Base-by-base conservation (phyloP, 2,113 vertebrate genomes). In the Lipophrys pholis region DNA sequence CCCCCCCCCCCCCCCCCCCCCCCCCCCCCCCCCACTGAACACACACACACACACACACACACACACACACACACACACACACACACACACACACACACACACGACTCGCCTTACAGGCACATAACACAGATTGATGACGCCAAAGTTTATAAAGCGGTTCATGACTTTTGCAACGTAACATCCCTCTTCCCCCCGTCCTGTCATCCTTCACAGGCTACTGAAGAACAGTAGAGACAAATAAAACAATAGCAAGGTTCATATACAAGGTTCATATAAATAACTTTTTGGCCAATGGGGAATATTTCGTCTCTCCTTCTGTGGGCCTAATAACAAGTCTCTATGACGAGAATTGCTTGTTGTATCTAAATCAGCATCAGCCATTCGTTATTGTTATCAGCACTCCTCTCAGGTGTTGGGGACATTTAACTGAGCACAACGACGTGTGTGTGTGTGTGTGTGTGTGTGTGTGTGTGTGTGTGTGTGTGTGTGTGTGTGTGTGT, bases 71-170 rank as follows among this genome's bases (percentile, higher is more conserved):
- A n/a, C n/a, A n/a, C n/a, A n/a, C n/a, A n/a, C n/a, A n/a, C n/a
- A n/a, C n/a, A n/a, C n/a, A n/a, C n/a, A n/a, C n/a, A n/a, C n/a
- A n/a, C n/a, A n/a, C n/a, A n/a, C n/a, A n/a, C n/a, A n/a, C n/a
- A n/a, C 51, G 76, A 72, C 66, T 72, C 66, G 67, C 21, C 55
- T 76, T 62, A 85, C 70, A 73, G 57, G 61, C 53, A 70, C 53
- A 60, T 79, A 73, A 85, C 76, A 59, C 49, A 88, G 69, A 86
- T 65, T 77, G 72, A 83, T 85, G 70, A 73, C 65, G 71, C 71
- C 52, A 76, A 76, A 71, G 65, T 73, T 83, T 81, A 81, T 76
- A 78, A 67, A 70, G 61, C 51, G 8, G 50, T 77, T 58, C 75
- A 75, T 1, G 42, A 65, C 63, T 84, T 75, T 51, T 73, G 64